Conservation (phyloP, 1,140 invertebrate species). For the Aphaenogaster floridana region DNA sequence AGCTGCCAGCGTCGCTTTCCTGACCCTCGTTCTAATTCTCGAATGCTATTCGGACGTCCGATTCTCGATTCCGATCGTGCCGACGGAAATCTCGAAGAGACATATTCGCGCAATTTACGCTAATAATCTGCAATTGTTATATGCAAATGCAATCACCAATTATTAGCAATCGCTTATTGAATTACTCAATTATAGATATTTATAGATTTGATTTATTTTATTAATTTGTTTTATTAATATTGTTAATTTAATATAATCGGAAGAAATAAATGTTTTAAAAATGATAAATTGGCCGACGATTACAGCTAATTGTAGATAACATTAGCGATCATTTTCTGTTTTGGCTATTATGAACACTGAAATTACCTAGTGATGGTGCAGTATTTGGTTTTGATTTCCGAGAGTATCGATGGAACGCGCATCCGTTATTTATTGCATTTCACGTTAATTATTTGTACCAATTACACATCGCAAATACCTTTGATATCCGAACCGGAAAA, state of each 20-base stretch:
- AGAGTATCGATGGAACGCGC: neutral
- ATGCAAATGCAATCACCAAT: neutral
- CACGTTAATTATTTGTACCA: constrained; percentile 44
- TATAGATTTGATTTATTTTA: neutral
- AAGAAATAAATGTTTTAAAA: neutral
- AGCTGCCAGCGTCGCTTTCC: constrained; percentile 53
- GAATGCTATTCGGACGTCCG: constrained; percentile 63
- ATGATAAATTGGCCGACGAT: neutral
- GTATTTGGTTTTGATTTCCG: constrained; percentile 19
- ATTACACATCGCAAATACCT: constrained; percentile 36
- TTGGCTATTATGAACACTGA: neutral
- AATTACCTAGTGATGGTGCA: neutral
- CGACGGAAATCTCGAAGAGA: constrained; percentile 1
- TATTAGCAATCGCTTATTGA: neutral
- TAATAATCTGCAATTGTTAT: neutral
- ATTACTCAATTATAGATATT: constrained; percentile 3
- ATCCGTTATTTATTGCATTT: constrained; percentile 46
- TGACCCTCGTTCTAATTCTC: constrained; percentile 67
- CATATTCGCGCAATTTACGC: neutral
- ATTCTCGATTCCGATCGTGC: constrained; percentile 46
- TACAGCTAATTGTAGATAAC: neutral
- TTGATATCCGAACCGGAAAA: constrained; percentile 24
- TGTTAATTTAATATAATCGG: neutral
- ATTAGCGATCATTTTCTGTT: neutral
- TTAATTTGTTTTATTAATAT: neutral